Evolutionary conservation across 2,113 vertebrate species (phyloP).

Genomic region (Mus pahari): DNA sequence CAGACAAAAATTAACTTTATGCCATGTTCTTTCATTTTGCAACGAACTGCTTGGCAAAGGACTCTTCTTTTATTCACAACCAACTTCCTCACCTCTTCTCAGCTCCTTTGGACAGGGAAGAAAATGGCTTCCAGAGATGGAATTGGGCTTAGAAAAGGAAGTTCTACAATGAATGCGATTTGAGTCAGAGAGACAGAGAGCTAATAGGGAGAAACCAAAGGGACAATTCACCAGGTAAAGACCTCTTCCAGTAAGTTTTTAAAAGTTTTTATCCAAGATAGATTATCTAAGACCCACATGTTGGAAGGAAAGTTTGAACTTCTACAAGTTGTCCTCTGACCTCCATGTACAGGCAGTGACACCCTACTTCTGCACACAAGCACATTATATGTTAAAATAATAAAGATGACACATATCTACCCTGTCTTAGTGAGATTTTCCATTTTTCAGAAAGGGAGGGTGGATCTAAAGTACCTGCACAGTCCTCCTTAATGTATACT

Average conservation of each 20-base stretch:
- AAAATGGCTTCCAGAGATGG: background rate
- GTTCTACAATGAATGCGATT: background rate
- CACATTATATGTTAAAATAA: background rate
- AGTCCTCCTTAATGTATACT: background rate
- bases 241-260: too few species aligned
- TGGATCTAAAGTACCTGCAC: background rate
- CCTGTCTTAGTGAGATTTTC: background rate
- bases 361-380: background rate
- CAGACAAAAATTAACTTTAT: conserved; percentile 78
- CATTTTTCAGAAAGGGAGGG: background rate
- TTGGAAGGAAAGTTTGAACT: too few species aligned
- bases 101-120: background rate
- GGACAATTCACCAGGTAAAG: too few species aligned
- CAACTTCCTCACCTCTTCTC: background rate
- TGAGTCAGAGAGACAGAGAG: background rate
- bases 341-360: too few species aligned
- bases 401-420: background rate
- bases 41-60: conserved; percentile 32
- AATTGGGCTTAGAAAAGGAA: background rate
- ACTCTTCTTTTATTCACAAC: background rate
- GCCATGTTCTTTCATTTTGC: conserved; percentile 65
- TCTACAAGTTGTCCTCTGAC: too few species aligned
- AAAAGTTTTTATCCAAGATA: too few species aligned
- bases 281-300: too few species aligned
- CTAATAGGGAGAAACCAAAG: too few species aligned